Percentiles rank a stretch among this genome's conserved stretches.
phyloP scores from a whole-genome alignment of 1,140 invertebrate species.

The Dreissena polymorpha region DNA sequence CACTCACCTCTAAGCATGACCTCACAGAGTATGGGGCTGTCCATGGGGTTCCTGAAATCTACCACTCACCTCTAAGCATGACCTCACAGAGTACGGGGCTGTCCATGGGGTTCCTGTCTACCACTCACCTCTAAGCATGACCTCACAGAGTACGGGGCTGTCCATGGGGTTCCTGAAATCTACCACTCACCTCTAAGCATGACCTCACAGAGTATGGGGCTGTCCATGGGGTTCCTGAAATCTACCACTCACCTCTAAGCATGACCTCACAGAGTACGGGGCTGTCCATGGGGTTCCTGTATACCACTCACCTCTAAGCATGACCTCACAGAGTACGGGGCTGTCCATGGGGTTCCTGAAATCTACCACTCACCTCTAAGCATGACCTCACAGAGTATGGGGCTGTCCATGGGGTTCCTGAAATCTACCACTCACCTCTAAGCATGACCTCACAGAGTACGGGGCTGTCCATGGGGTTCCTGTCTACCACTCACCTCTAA shows the following conservation, averaged over 20 bases:
- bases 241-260: conserved; percentile 67
- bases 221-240: too few relatives aligned
- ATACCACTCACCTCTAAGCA: too few relatives aligned
- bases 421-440: too few relatives aligned
- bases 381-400: conserved; percentile 70
- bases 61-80: too few relatives aligned
- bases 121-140: conserved; percentile 70
- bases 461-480: too few relatives aligned
- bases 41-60: conserved; percentile 78
- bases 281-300: conserved; percentile 77
- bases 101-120: too few relatives aligned
- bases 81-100: too few relatives aligned
- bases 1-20: conserved; percentile 71
- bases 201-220: too few relatives aligned
- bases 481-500: conserved; percentile 66
- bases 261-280: conserved; percentile 71
- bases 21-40: conserved; percentile 71
- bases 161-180: conserved; percentile 79
- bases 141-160: conserved; percentile 70
- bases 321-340: too few relatives aligned
- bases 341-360: too few relatives aligned
- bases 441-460: too few relatives aligned
- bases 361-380: conserved; percentile 67
- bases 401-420: conserved; percentile 76
- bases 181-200: too few relatives aligned